Evolutionary conservation across 2,888 invertebrate genomes (phyloP).

Genomic region (Harpalus rubripes): DNA sequence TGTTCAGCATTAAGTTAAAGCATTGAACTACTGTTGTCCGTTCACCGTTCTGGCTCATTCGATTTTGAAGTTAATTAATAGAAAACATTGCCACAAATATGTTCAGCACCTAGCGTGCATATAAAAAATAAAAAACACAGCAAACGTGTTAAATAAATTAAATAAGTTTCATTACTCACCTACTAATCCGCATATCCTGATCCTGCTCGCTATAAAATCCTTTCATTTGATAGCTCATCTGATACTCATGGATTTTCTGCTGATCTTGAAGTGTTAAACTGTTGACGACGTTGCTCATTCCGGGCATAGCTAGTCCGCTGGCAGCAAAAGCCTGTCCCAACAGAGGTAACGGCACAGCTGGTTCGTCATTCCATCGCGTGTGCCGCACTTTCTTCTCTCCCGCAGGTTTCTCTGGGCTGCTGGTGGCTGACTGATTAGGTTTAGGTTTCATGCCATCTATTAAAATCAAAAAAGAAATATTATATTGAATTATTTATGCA

Average conservation of each 20-base stretch:
- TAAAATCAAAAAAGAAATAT: neutral
- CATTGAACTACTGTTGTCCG: too few relatives aligned
- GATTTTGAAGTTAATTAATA: too few relatives aligned
- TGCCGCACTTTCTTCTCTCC: constrained; percentile 72
- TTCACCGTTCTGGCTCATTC: too few relatives aligned
- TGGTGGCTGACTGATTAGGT: constrained; percentile 3
- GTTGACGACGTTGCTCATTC: constrained; percentile 61
- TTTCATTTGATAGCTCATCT: constrained; percentile 71
- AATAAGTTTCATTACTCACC: constrained; percentile 69
- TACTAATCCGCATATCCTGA: constrained; percentile 76
- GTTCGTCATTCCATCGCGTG: constrained; percentile 75
- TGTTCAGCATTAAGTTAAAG: too few relatives aligned
- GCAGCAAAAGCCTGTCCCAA: constrained; percentile 47
- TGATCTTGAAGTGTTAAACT: constrained; percentile 68
- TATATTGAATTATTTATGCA: neutral
- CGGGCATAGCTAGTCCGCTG: constrained; percentile 23
- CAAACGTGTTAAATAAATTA: too few relatives aligned
- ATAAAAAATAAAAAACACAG: too few relatives aligned
- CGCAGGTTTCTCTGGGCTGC: constrained; percentile 62
- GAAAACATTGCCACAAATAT: too few relatives aligned
- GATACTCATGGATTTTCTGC: constrained; percentile 67
- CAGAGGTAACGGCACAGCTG: constrained; percentile 40
- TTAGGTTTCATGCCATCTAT: constrained; percentile 13
- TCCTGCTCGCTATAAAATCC: constrained; percentile 74
- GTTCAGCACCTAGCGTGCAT: too few relatives aligned